These are phyloP conservation scores for Euthynnus affinis DNA, from an alignment of 2,797 vertebrate species.

Conservation along the genomic window DNA sequence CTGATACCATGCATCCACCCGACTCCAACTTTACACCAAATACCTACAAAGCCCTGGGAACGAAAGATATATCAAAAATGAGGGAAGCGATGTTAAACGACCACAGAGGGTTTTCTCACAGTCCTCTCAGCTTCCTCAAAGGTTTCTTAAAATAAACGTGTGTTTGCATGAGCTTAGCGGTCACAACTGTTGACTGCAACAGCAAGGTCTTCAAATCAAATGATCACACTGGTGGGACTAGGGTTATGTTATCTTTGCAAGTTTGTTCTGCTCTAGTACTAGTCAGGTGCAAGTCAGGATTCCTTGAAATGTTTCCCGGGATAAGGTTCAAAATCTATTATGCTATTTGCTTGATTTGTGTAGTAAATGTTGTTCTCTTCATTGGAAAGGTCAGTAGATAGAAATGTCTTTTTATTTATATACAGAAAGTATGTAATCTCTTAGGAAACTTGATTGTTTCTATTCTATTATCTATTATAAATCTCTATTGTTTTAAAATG, in stretches of 20 bases:
- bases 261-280: not conserved
- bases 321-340: not conserved
- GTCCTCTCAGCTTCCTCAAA: slow-evolving; percentile 3
- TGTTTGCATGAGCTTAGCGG: not conserved
- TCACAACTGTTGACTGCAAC: not conserved
- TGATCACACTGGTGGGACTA: not conserved
- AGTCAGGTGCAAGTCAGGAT: not conserved
- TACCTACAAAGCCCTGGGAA: slow-evolving; percentile 20
- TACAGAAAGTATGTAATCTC: not conserved
- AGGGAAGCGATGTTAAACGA: slow-evolving; percentile 10
- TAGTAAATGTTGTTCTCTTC: slow-evolving; percentile 22
- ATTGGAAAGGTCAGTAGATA: slow-evolving; percentile 15
- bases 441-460: not conserved
- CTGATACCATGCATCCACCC: slow-evolving; percentile 33
- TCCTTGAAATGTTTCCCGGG: not conserved
- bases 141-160: not conserved
- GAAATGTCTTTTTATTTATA: slow-evolving; percentile 14
- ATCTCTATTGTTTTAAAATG: not conserved
- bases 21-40: slow-evolving; percentile 17
- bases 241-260: slow-evolving; percentile 1
- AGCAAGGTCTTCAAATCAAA: slow-evolving; percentile 6
- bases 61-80: slow-evolving; percentile 13
- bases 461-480: not conserved
- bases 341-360: not conserved
- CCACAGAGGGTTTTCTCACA: not conserved